These are phyloP conservation scores for Platycheirus rosarum DNA, from an alignment of 2,888 invertebrate species.

Conservation along the genomic window DNA sequence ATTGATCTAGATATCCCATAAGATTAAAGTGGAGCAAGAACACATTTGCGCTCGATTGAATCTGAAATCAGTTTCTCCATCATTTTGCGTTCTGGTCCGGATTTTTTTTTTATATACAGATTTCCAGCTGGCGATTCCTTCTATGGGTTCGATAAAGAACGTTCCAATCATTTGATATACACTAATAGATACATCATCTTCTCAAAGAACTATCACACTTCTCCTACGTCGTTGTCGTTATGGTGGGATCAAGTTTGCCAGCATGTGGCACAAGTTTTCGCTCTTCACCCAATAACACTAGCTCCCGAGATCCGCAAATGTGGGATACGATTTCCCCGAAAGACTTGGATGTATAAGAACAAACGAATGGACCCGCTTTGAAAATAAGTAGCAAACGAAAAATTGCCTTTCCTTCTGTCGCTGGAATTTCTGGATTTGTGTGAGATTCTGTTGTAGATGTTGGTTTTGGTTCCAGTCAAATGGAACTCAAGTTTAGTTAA, in stretches of 20 bases:
- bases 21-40: constrained; percentile 58
- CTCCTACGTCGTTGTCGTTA: not conserved
- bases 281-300: constrained; percentile 46
- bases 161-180: not conserved
- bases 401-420: constrained; percentile 47
- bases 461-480: constrained; percentile 7
- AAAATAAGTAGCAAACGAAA: constrained; percentile 25
- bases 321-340: constrained; percentile 63
- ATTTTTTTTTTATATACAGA: constrained; percentile 18
- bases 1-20: constrained; percentile 58
- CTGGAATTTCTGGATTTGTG: constrained; percentile 66
- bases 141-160: constrained; percentile 8
- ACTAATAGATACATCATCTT: not conserved
- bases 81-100: constrained; percentile 32
- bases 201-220: not conserved
- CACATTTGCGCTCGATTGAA: constrained; percentile 65
- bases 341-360: constrained; percentile 25
- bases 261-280: constrained; percentile 63
- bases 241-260: constrained; percentile 50
- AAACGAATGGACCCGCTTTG: constrained; percentile 6
- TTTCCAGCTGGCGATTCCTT: constrained; percentile 27
- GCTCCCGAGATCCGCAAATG: constrained; percentile 62
- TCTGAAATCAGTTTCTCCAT: constrained; percentile 37
- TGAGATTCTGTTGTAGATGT: constrained; percentile 17
- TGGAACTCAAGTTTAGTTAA: constrained; percentile 76